Evolutionary conservation across 2,113 vertebrate species (phyloP).

Genomic region (Neopipo cinnamomea): DNA sequence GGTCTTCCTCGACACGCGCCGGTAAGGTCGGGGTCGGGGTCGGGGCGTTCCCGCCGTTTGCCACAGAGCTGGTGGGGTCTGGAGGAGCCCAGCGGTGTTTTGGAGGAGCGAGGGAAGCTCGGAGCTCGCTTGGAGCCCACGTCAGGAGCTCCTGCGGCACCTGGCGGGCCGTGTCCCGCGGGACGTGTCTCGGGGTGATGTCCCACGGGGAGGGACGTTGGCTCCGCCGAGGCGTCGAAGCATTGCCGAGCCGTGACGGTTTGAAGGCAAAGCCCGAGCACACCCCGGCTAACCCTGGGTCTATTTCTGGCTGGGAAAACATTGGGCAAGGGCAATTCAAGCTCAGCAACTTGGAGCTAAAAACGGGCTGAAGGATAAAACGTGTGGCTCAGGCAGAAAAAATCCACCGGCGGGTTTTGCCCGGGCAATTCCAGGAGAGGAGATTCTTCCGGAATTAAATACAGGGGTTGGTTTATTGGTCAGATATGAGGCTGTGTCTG

Average conservation of each 20-base stretch:
- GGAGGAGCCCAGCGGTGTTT: background rate
- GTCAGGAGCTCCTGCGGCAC: no score
- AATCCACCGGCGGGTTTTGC: background rate
- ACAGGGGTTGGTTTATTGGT: background rate
- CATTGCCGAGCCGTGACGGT: rapidly evolving
- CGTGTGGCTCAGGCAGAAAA: background rate
- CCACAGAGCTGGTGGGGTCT: background rate
- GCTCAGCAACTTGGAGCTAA: background rate
- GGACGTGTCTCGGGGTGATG: background rate
- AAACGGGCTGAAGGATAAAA: background rate
- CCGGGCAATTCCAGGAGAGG: background rate
- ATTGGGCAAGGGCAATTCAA: background rate
- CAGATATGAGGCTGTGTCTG: background rate
- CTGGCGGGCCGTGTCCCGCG: no score
- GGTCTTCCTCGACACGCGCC: conserved; percentile 7
- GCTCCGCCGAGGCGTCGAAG: rapidly evolving
- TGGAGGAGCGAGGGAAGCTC: background rate
- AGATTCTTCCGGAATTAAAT: background rate
- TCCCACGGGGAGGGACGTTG: rapidly evolving
- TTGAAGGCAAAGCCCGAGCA: background rate
- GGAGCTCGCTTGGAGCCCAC: rapidly evolving
- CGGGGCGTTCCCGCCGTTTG: rapidly evolving
- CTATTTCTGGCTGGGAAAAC: conserved; percentile 42
- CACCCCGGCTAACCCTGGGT: background rate
- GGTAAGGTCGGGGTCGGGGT: conserved; percentile 46